Conservation (phyloP, 2,888 invertebrate genomes). For the Trypoxylon attenuatum region DNA sequence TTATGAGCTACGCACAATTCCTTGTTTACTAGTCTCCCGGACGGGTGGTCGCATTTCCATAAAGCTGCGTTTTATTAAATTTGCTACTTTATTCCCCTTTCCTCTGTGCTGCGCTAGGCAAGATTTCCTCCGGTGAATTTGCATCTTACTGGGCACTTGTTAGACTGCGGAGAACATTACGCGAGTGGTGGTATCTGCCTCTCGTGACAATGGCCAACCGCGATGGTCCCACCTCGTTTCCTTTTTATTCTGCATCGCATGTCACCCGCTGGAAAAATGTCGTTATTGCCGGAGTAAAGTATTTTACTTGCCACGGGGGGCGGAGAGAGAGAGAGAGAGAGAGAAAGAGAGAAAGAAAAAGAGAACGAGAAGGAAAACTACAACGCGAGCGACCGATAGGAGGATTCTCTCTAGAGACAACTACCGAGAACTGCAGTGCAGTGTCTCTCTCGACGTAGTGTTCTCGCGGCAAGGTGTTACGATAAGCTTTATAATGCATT, state of each 20-base stretch:
- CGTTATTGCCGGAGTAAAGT: conserved; percentile 9
- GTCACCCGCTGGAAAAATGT: conserved; percentile 7
- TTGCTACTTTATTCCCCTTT: not conserved
- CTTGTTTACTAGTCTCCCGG: not conserved
- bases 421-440: conserved; percentile 19
- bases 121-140: not conserved
- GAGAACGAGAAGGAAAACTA: conserved; percentile 1
- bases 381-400: conserved; percentile 26
- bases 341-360: not conserved
- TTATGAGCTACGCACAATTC: not conserved
- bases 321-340: not conserved
- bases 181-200: not conserved
- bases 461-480: conserved; percentile 16
- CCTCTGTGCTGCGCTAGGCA: not conserved
- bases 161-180: not conserved
- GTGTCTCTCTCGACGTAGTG: conserved; percentile 4
- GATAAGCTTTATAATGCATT: conserved; percentile 44
- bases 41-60: not conserved
- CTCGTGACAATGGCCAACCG: too few relatives aligned
- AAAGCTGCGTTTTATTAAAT: not conserved
- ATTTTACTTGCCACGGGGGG: not conserved
- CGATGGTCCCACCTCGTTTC: not conserved
- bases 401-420: conserved; percentile 14
- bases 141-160: not conserved
- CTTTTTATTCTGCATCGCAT: not conserved